Evolutionary conservation across 2,888 invertebrate genomes (phyloP), one percentile per base, ranked within the genome.

Genomic region (Chironomus tentans): DNA sequence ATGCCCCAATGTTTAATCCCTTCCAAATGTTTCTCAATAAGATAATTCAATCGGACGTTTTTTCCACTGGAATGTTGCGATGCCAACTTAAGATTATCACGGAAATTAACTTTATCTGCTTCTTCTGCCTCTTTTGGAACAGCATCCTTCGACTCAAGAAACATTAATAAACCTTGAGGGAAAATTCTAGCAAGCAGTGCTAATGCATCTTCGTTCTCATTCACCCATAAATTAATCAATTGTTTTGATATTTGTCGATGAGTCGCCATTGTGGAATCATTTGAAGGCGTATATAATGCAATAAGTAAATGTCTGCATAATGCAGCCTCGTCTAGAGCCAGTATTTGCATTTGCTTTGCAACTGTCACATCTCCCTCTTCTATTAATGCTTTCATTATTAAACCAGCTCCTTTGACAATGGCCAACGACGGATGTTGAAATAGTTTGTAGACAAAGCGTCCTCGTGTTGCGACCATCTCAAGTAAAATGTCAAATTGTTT

Each of bases 341-440:
- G 86, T 71, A 94, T 92, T 85, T 98, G 98, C 97, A 98, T 98
- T 81, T 93, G 91, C 46, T 92, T 89, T 0, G 97, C 95, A 13
- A 97, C 92, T 80, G 92, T 92, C n/a, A 91, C 88, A 79, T 94
- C 93, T 2, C 98, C 98, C 84, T 99, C 99, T 85, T 99, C 99
- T 76, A 99, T 97, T 38, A 99, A 89, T 21, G 99, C 98, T 78
- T 98, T 90, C 91, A 98, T 94, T 70, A 99, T 94, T 75, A 99
- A 86, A 0, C 99, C 98, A 0, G 98, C 98, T 56, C 98, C 98
- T 85, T 99, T 98, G 1, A 99, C 95, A 78, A 99, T 95, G 0
- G 99, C 98, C 87, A 98, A 88, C 3, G 98, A 98, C 1, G 97
- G 97, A 86, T 98, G 97, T 91, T 94, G 93, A 84, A 97, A 97